Percentiles rank a stretch among this genome's conserved stretches.
Evolutionary conservation across 2,888 invertebrate genomes (phyloP).

Genomic region (Drosophila heteroneura): DNA sequence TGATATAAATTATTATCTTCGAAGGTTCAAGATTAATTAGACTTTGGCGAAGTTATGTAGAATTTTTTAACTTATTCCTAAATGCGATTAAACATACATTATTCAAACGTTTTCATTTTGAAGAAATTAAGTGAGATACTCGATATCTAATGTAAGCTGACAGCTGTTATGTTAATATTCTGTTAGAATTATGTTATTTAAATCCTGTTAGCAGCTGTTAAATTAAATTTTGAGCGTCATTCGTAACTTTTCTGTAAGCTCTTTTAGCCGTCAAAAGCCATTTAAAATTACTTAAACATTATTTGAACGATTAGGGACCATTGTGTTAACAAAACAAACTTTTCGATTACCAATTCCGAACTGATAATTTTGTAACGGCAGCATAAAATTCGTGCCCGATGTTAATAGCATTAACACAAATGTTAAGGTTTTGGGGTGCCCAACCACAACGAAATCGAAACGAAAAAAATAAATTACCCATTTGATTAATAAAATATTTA

Average conservation of each 20-base stretch:
- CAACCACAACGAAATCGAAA: slow-evolving; percentile 42
- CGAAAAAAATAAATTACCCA: slow-evolving; percentile 26
- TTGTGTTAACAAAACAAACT: background rate
- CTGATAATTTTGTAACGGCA: background rate
- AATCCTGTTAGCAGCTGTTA: background rate
- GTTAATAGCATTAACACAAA: slow-evolving; percentile 30
- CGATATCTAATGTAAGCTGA: slow-evolving; percentile 12
- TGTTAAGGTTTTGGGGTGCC: slow-evolving; percentile 31
- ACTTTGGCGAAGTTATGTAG: background rate
- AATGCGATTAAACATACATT: background rate
- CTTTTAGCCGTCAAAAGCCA: background rate
- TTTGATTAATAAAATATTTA: slow-evolving; percentile 24
- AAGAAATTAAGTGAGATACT: background rate
- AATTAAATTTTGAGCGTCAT: background rate
- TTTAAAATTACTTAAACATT: background rate
- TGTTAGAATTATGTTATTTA: background rate
- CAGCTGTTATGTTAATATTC: slow-evolving; percentile 18
- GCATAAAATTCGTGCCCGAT: background rate
- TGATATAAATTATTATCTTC: background rate
- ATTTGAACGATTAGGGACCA: background rate
- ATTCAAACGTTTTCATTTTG: background rate
- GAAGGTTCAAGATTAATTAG: background rate
- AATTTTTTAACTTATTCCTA: background rate
- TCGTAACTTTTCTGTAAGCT: background rate
- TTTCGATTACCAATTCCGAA: background rate